These are phyloP conservation scores for Drosophila parthenogenetica DNA, from an alignment of 2,888 invertebrate genomes.

Conservation along the genomic window DNA sequence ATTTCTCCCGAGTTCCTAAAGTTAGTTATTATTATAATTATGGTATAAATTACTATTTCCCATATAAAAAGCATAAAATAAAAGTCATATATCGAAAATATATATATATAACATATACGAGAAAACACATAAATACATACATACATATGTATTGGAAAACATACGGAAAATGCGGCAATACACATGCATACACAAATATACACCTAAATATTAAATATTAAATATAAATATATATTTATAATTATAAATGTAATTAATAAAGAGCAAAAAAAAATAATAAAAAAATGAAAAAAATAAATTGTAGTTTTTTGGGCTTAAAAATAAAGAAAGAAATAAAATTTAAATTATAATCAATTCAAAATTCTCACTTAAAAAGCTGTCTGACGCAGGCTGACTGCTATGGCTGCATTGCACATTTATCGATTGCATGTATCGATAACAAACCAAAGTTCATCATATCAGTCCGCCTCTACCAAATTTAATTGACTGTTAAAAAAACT, in stretches of 20 bases:
- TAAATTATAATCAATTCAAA: neutral
- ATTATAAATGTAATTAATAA: constrained; percentile 54
- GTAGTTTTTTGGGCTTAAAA: neutral
- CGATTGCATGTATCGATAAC: no score
- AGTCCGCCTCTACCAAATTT: no score
- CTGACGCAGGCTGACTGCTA: no score
- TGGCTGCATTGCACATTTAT: no score
- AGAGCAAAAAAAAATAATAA: constrained; percentile 21
- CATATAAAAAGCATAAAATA: constrained; percentile 2
- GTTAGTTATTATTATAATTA: constrained; percentile 24
- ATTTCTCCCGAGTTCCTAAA: constrained; percentile 34
- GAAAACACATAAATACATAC: constrained; percentile 7
- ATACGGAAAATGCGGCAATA: constrained; percentile 31
- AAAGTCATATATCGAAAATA: constrained; percentile 30
- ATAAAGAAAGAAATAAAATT: neutral
- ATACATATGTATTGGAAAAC: constrained; percentile 33
- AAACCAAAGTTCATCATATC: no score
- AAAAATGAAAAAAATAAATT: constrained; percentile 5
- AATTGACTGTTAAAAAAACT: no score
- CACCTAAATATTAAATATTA: constrained; percentile 20
- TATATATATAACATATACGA: constrained; percentile 28
- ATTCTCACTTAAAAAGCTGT: neutral
- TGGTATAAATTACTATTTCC: constrained; percentile 10
- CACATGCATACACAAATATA: constrained; percentile 29
- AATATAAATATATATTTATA: constrained; percentile 41